Conservation (phyloP, 2,888 invertebrate species). For the Branchellion lobata region DNA sequence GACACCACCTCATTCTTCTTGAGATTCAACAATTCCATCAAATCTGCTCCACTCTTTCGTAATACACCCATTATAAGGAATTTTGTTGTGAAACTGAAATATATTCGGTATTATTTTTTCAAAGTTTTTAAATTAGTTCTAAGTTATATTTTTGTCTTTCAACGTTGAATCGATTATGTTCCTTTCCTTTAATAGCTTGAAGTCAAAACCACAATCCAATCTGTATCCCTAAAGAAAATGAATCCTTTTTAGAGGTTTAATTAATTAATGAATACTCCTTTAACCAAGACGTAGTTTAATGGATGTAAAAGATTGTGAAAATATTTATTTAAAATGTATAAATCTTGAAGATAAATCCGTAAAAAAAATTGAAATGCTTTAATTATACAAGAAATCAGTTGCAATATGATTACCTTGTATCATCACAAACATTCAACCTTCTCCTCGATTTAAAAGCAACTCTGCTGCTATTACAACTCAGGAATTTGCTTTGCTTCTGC, state of each 20-base stretch:
- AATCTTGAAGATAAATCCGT: too few species aligned
- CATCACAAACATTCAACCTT: conserved; percentile 14
- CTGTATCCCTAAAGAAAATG: neutral
- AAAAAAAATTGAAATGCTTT: too few species aligned
- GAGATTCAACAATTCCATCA: too few species aligned
- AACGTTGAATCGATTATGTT: too few species aligned
- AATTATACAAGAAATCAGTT: too few species aligned
- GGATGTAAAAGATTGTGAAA: too few species aligned
- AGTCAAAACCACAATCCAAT: conserved; percentile 4
- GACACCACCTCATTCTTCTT: conserved; percentile 31
- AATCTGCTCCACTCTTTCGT: too few species aligned
- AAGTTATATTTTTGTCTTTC: neutral
- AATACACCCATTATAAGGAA: neutral
- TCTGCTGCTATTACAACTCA: neutral
- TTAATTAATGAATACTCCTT: too few species aligned
- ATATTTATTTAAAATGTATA: too few species aligned
- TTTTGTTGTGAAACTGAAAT: too few species aligned
- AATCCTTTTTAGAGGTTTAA: neutral
- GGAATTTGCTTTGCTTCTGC: conserved; percentile 19
- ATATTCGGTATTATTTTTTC: too few species aligned
- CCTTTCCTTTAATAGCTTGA: neutral
- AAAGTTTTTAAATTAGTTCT: neutral
- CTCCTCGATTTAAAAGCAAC: conserved; percentile 12
- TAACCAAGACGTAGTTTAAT: too few species aligned
- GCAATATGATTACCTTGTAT: conserved; percentile 1